Evolutionary conservation across 2,888 invertebrate species (phyloP).

Genomic region (Chrysotoxum bicinctum): DNA sequence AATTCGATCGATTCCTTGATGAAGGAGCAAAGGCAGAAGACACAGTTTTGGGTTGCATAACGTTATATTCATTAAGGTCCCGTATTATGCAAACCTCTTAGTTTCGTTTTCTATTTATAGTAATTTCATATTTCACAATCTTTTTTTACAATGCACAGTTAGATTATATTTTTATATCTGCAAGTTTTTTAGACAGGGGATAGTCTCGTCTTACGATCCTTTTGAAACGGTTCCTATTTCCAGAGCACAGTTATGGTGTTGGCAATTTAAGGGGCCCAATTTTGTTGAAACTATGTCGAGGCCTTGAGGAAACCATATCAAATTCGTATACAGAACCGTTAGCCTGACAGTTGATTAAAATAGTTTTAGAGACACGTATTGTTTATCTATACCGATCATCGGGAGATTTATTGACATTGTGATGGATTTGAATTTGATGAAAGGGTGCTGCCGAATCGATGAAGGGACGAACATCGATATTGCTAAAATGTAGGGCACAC

Average conservation of each 20-base stretch:
- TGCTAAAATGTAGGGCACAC: slow-evolving; percentile 14
- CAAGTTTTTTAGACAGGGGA: slow-evolving; percentile 43
- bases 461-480: not conserved
- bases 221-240: slow-evolving; percentile 26
- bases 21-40: slow-evolving; percentile 48
- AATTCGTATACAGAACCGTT: slow-evolving; percentile 52
- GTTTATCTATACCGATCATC: slow-evolving; percentile 14
- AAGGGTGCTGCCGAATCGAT: slow-evolving; percentile 57
- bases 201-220: slow-evolving; percentile 52
- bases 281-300: slow-evolving; percentile 46
- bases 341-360: slow-evolving; percentile 41
- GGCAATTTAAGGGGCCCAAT: slow-evolving; percentile 75
- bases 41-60: slow-evolving; percentile 59
- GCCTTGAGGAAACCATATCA: slow-evolving; percentile 43
- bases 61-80: slow-evolving; percentile 9
- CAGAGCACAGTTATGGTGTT: slow-evolving; percentile 71
- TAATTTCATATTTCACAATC: slow-evolving; percentile 59
- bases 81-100: slow-evolving; percentile 60
- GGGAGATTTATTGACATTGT: slow-evolving; percentile 33
- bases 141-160: slow-evolving; percentile 47
- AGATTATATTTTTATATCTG: slow-evolving; percentile 55
- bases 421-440: slow-evolving; percentile 51
- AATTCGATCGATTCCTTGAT: slow-evolving; percentile 61
- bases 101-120: slow-evolving; percentile 50
- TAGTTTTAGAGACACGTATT: slow-evolving; percentile 18